Base-by-base conservation (phyloP, 2,797 vertebrate species). In the Acomys russatus region DNA sequence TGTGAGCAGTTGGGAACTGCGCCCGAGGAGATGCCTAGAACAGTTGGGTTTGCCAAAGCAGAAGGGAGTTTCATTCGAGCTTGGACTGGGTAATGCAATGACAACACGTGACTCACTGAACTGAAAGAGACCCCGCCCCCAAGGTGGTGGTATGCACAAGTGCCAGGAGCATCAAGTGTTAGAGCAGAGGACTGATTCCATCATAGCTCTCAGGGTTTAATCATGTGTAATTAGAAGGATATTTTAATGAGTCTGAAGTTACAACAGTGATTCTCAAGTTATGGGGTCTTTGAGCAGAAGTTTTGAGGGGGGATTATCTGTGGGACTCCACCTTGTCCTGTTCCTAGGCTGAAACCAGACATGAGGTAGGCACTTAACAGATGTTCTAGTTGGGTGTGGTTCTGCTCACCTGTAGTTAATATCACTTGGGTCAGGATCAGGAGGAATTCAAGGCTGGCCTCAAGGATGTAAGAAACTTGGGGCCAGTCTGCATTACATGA, bases 231-330 rank as follows among this genome's bases (percentile, higher is more conserved):
- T 15, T 61, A 77, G 56, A 73, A 78, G 80, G 35, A 80, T 12
- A 10, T 70, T 90, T 80, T 77, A 83, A 78, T 17, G n/a, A 92
- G 33, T 49, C 54, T 92, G 70, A 89, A 83, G n/a, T 51, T 78
- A 91, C 9, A 3, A 35, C 12, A 71, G 1, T 38, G 54, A 68
- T 30, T 68, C 51, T 64, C 74, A 86, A 30, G 23, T 68, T 88
- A 77, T 0, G 30, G 4, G 54, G 77, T 76, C 44, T 73, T 76
- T 66, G 51, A 79, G 74, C 18, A 83, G 17, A 93, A 82, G 30
- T 59, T 5, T 73, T 84, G 71, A 84, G 15, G 66, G 49, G 90
- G 28, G 38, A 61, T 87, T 84, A n/a, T 38, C 68, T 73, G 23
- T 73, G n/a, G 56, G 12, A 22, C 51, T 89, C 59, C 70, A 92